A percentile compares a stretch with the other conserved stretches of the same genome.
Evolutionary conservation across 2,888 invertebrate species (phyloP).

Genomic region (Deroplatys truncata): DNA sequence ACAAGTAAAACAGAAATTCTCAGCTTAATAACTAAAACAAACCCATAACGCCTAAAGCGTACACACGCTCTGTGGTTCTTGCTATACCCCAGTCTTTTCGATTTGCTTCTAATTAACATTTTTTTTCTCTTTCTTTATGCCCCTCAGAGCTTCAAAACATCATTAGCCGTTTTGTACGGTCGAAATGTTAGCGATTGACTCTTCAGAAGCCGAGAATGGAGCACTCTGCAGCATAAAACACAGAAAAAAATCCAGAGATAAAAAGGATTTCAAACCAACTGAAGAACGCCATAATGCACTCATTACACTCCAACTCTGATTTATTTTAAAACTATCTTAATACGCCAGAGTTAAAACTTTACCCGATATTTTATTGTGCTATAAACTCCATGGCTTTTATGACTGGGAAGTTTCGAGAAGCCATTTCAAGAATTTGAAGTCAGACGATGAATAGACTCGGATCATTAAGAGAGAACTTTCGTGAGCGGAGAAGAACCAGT

Average conservation of each 20-base stretch:
- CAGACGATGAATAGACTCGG: not conserved
- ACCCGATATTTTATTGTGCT: not conserved
- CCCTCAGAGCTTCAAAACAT: not conserved
- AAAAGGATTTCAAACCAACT: not conserved
- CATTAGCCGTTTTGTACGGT: not conserved
- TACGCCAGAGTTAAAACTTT: not conserved
- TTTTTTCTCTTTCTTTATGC: not conserved
- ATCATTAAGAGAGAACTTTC: not conserved
- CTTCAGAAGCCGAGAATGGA: not conserved
- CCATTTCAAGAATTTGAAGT: not conserved
- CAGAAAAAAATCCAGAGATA: not conserved
- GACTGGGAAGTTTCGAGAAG: not conserved
- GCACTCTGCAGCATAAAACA: not conserved
- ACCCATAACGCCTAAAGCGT: not conserved
- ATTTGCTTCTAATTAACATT: not conserved
- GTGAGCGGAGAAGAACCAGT: too few species aligned
- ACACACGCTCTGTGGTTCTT: not conserved
- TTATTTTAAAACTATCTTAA: not conserved
- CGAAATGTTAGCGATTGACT: not conserved
- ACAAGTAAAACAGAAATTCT: too few species aligned
- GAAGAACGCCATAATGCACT: not conserved
- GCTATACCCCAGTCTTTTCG: not conserved
- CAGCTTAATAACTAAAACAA: too few species aligned
- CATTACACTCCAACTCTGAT: not conserved
- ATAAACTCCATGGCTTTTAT: not conserved